Evolutionary conservation across 2,797 vertebrate genomes (phyloP).

Genomic region (Alosa sapidissima): DNA sequence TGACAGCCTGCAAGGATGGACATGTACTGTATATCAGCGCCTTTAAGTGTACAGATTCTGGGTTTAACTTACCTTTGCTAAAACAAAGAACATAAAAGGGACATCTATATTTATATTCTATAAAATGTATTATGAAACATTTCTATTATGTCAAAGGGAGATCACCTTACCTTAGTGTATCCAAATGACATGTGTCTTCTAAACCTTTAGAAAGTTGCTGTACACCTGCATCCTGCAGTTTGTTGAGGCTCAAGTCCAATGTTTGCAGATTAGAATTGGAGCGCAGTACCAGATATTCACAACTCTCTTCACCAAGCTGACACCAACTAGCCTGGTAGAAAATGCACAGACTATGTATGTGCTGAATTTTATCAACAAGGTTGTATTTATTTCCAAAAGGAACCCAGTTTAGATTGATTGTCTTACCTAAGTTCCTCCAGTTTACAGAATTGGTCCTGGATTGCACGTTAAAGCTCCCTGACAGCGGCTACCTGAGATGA

Average conservation of each 20-base stretch:
- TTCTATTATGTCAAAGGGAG: too few species aligned
- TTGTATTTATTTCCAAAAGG: too few species aligned
- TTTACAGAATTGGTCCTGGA: slow-evolving; percentile 10
- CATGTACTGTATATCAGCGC: background rate
- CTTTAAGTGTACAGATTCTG: too few species aligned
- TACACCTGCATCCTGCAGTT: background rate
- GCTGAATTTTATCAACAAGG: too few species aligned
- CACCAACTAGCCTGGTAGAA: background rate
- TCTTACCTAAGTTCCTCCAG: background rate
- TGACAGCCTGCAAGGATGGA: slow-evolving; percentile 12
- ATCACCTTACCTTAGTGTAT: background rate
- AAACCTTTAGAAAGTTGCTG: slow-evolving; percentile 6
- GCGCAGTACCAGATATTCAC: background rate
- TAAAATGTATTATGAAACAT: too few species aligned
- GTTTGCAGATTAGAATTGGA: background rate
- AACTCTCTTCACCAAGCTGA: background rate
- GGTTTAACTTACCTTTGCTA: background rate
- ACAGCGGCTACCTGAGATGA: background rate
- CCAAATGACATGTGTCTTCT: background rate
- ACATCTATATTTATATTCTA: too few species aligned
- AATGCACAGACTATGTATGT: too few species aligned
- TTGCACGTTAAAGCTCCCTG: background rate
- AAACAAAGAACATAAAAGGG: too few species aligned
- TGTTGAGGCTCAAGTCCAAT: background rate
- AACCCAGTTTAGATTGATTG: too few species aligned